These are phyloP conservation scores for Drosophila repletoides DNA, from an alignment of 1,140 invertebrate species.

Conservation along the genomic window DNA sequence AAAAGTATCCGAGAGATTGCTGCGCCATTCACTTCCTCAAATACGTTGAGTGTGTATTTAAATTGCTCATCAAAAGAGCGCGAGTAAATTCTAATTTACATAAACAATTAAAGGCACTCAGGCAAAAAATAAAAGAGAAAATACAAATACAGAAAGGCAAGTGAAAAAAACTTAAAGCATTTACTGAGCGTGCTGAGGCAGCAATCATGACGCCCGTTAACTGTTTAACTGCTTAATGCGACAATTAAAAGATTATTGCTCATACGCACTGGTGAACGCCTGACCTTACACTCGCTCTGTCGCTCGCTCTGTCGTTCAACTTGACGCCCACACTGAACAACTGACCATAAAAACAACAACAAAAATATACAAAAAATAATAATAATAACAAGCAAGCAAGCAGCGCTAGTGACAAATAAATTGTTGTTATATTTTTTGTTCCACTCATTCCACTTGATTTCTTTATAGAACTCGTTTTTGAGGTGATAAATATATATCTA, in stretches of 20 bases:
- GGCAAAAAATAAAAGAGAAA: constrained; percentile 26
- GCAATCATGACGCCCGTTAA: constrained; percentile 41
- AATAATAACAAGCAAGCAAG: constrained; percentile 13
- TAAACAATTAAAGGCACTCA: constrained; percentile 70
- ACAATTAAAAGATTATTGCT: constrained; percentile 72
- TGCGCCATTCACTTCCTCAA: constrained; percentile 59
- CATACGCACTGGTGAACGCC: constrained; percentile 74
- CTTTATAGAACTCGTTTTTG: constrained; percentile 62
- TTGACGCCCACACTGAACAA: constrained; percentile 50
- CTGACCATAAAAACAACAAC: constrained; percentile 35
- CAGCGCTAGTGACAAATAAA: constrained; percentile 68
- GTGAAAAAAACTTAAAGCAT: too few relatives aligned
- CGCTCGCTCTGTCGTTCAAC: constrained; percentile 15
- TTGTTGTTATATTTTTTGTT: constrained; percentile 34
- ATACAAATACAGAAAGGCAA: neutral
- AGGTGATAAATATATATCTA: constrained; percentile 15
- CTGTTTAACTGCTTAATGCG: constrained; percentile 66
- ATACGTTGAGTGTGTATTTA: constrained; percentile 42
- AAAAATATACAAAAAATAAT: neutral
- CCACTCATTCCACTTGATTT: constrained; percentile 41
- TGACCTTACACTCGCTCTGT: constrained; percentile 49
- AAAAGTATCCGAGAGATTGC: constrained; percentile 40
- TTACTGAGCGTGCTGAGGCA: constrained; percentile 4
- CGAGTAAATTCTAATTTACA: constrained; percentile 69
- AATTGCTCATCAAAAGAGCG: constrained; percentile 60